These are phyloP conservation scores for Lepilemur ruficaudatus DNA, from an alignment of 2,797 vertebrate species.

Conservation along the genomic window DNA sequence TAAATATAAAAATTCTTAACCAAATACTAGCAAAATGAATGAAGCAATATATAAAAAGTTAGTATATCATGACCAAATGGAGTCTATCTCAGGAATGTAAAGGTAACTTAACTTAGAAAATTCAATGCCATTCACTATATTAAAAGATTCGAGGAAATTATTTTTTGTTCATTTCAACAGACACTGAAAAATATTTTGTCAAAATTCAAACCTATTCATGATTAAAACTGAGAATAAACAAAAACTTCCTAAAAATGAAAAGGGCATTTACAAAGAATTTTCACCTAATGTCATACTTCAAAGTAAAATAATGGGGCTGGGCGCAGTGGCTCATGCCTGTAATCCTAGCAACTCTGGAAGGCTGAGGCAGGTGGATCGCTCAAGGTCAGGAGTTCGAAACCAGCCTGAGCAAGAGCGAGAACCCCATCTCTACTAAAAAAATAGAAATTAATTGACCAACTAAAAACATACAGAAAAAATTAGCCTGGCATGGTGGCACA, in stretches of 20 bases:
- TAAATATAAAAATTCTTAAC: not conserved
- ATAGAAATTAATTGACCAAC: too few species aligned
- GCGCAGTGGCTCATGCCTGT: too few species aligned
- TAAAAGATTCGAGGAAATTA: not conserved
- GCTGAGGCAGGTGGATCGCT: too few species aligned
- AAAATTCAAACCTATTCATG: not conserved
- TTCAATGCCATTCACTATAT: not conserved
- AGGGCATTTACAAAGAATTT: not conserved
- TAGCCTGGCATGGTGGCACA: too few species aligned
- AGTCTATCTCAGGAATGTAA: not conserved
- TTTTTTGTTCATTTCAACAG: not conserved
- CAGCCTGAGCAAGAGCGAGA: too few species aligned
- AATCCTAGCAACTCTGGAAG: too few species aligned
- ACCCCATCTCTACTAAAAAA: too few species aligned
- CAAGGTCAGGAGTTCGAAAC: too few species aligned
- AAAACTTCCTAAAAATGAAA: not conserved
- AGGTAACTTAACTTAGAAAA: not conserved
- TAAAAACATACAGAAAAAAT: too few species aligned
- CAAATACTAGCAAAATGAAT: not conserved
- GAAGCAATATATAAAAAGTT: not conserved
- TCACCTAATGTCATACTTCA: not conserved
- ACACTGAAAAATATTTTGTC: not conserved
- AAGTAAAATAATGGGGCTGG: slow-evolving; percentile 14
- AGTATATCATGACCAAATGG: not conserved
- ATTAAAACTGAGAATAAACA: not conserved